These are phyloP conservation scores for Acleris emargana DNA, from an alignment of 2,888 invertebrate genomes.

Conservation along the genomic window DNA sequence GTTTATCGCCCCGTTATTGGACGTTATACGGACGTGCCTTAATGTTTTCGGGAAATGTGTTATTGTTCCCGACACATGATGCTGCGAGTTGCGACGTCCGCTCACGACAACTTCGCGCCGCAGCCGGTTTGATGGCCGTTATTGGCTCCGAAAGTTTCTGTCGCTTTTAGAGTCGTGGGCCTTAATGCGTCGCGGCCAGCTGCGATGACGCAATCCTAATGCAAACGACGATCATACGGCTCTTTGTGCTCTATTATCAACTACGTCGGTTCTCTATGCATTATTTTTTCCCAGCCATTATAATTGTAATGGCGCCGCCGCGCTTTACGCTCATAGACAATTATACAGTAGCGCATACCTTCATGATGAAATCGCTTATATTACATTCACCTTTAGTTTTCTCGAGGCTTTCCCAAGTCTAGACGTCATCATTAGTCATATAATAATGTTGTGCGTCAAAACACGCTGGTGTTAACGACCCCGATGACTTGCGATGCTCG, in stretches of 20 bases:
- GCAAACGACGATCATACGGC: conserved; percentile 40
- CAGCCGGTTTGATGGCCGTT: conserved; percentile 31
- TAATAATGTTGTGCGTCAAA: conserved; percentile 62
- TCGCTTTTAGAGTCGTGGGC: conserved; percentile 18
- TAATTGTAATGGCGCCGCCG: conserved; percentile 31
- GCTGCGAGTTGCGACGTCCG: conserved; percentile 40
- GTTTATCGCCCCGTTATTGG: conserved; percentile 45
- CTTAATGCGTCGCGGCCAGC: conserved; percentile 44
- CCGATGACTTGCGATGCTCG: conserved; percentile 72
- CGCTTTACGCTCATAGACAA: conserved; percentile 17
- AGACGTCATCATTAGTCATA: conserved; percentile 53
- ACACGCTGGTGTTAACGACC: conserved; percentile 71
- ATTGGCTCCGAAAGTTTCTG: conserved; percentile 35
- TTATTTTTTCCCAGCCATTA: conserved; percentile 9
- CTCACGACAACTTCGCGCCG: conserved; percentile 26
- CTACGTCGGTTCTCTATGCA: conserved; percentile 2
- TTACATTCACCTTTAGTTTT: conserved; percentile 31
- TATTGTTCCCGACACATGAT: conserved; percentile 48
- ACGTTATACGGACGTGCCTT: conserved; percentile 42
- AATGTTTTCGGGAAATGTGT: conserved; percentile 49
- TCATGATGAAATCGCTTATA: conserved; percentile 14
- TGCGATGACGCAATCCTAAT: conserved; percentile 46
- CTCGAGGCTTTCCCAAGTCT: conserved; percentile 47
- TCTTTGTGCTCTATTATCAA: conserved; percentile 21
- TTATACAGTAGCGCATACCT: conserved; percentile 12